Percentiles rank a stretch among this genome's conserved stretches.
These are phyloP conservation scores for Struthio camelus DNA, from an alignment of 2,113 vertebrate genomes.

Conservation along the genomic window DNA sequence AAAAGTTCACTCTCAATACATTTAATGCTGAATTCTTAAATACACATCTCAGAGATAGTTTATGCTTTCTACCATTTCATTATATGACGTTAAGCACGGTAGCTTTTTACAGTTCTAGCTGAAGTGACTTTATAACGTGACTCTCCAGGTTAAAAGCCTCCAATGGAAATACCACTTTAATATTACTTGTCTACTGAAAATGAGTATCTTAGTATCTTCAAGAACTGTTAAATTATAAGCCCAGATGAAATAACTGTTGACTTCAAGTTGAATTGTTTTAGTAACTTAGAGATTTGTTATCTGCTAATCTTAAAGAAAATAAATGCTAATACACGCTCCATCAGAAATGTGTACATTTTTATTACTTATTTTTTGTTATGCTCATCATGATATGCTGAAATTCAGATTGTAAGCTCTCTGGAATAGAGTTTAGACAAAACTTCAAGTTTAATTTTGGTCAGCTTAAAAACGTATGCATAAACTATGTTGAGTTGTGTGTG, in stretches of 20 bases:
- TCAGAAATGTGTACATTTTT: not conserved
- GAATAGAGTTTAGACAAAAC: not conserved
- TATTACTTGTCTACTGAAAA: not conserved
- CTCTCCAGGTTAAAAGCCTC: not conserved
- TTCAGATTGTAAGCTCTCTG: not conserved
- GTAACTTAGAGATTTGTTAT: not conserved
- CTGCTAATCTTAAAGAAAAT: not conserved
- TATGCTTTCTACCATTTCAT: rapidly evolving
- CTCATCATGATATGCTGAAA: not conserved
- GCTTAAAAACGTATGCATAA: not conserved
- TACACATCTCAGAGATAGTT: not conserved
- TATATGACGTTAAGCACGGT: not conserved
- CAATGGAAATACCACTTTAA: not conserved
- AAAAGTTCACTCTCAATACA: not conserved
- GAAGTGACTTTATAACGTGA: not conserved
- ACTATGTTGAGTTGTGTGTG: not conserved
- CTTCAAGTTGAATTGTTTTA: not conserved
- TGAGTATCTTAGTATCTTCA: not conserved
- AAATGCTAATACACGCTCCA: not conserved
- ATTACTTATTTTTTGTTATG: not conserved
- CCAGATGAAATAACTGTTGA: not conserved
- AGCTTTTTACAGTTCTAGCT: not conserved
- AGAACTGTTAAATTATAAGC: not conserved
- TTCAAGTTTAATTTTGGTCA: not conserved
- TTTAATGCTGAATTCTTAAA: not conserved